Percentiles rank a stretch among this genome's conserved stretches.
Conservation (phyloP, 1,140 invertebrate species). For the Chionoecetes opilio region DNA sequence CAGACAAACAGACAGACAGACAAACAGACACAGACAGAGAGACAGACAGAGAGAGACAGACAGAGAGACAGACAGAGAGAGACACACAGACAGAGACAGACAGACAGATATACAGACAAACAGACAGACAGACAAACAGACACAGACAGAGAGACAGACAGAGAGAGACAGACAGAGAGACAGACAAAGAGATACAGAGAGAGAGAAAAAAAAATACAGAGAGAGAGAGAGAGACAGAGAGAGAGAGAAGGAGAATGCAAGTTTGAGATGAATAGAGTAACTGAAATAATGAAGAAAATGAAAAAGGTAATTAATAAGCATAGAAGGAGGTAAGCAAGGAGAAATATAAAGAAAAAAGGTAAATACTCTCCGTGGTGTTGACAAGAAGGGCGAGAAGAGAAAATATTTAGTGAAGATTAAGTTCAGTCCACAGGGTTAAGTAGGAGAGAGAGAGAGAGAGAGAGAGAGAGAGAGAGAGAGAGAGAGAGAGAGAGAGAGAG, state of each 20-base stretch:
- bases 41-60: background rate
- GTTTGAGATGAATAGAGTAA: no score
- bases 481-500: background rate
- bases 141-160: background rate
- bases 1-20: background rate
- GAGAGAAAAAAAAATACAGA: no score
- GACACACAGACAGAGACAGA: no score
- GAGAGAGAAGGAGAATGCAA: no score
- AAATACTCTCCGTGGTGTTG: background rate
- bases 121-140: background rate
- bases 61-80: no score
- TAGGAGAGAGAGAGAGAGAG: background rate
- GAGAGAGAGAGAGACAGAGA: no score
- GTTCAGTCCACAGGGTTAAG: slow-evolving; percentile 16
- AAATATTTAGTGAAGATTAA: slow-evolving; percentile 23
- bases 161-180: no score
- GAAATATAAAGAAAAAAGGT: background rate
- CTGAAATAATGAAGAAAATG: no score
- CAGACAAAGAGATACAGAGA: no score
- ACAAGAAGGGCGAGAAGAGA: background rate
- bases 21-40: background rate
- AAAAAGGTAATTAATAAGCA: background rate
- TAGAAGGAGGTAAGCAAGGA: background rate
- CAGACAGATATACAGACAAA: background rate
- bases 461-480: background rate